Evolutionary conservation across 2,113 vertebrate species (phyloP).

Genomic region (Odontophorus gujanensis): DNA sequence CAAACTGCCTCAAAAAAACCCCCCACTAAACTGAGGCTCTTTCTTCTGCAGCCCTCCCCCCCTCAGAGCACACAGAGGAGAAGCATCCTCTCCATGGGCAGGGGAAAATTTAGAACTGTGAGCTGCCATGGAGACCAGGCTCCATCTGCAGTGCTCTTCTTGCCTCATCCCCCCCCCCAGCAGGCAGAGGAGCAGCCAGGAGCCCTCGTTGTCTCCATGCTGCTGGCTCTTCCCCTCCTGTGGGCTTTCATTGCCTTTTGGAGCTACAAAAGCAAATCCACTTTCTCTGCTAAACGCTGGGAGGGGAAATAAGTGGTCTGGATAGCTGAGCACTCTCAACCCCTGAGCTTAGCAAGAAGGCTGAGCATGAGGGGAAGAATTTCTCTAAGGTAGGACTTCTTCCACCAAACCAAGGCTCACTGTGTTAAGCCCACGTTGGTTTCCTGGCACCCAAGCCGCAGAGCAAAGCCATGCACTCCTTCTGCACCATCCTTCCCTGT

Average conservation of each 20-base stretch:
- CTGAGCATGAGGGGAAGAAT: background rate
- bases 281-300: background rate
- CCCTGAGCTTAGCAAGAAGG: background rate
- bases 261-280: accelerated
- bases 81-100: background rate
- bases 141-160: background rate
- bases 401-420: background rate
- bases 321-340: background rate
- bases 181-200: background rate
- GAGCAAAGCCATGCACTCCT: accelerated
- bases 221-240: background rate
- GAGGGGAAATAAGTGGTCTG: background rate
- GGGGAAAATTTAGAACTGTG: slow-evolving; percentile 57
- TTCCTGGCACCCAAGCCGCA: background rate
- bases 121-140: slow-evolving; percentile 71
- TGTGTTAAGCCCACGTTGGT: accelerated
- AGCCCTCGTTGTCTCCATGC: background rate
- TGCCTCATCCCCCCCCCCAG: background rate
- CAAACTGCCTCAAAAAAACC: background rate
- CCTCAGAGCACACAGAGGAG: background rate
- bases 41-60: background rate
- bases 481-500: background rate
- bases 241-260: background rate
- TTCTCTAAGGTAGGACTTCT: background rate
- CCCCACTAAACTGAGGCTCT: background rate